Evolutionary conservation across 2,888 invertebrate species (phyloP).

Genomic region (Stenoptilia bipunctidactyla): DNA sequence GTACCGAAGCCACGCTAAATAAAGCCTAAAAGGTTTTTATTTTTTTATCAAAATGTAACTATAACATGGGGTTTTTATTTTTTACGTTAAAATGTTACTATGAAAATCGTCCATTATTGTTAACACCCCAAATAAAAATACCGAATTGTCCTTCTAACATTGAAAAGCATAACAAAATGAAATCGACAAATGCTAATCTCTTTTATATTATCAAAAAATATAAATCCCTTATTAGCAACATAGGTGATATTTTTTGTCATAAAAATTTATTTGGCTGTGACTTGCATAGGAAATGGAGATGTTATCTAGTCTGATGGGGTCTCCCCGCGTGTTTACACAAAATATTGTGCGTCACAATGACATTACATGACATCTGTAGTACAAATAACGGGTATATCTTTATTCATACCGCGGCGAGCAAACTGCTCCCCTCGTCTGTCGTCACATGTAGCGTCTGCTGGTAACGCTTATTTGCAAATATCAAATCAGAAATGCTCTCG

Average conservation of each 20-base stretch:
- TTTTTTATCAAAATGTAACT: too few species aligned
- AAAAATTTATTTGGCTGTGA: constrained; percentile 46
- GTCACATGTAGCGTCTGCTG: constrained; percentile 58
- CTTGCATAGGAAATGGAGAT: constrained; percentile 52
- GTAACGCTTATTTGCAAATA: too few species aligned
- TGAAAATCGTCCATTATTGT: too few species aligned
- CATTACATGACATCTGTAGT: constrained; percentile 71
- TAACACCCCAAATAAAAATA: constrained; percentile 7
- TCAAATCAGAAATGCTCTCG: not conserved
- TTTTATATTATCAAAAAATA: constrained; percentile 48
- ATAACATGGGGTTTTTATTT: too few species aligned
- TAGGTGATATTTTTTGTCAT: constrained; percentile 34
- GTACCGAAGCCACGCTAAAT: too few species aligned
- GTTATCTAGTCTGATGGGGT: constrained; percentile 47
- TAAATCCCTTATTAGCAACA: constrained; percentile 51
- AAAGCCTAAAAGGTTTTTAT: too few species aligned
- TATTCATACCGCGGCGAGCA: constrained; percentile 64
- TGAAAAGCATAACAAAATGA: constrained; percentile 1
- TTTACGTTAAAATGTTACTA: too few species aligned
- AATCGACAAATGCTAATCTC: constrained; percentile 43
- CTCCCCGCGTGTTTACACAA: constrained; percentile 66
- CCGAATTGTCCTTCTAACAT: constrained; percentile 15
- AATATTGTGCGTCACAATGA: constrained; percentile 69
- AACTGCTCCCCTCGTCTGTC: constrained; percentile 54
- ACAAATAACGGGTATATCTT: constrained; percentile 71